phyloP scores from a whole-genome alignment of 2,888 invertebrate species.

The Nephrotoma guestfalica region DNA sequence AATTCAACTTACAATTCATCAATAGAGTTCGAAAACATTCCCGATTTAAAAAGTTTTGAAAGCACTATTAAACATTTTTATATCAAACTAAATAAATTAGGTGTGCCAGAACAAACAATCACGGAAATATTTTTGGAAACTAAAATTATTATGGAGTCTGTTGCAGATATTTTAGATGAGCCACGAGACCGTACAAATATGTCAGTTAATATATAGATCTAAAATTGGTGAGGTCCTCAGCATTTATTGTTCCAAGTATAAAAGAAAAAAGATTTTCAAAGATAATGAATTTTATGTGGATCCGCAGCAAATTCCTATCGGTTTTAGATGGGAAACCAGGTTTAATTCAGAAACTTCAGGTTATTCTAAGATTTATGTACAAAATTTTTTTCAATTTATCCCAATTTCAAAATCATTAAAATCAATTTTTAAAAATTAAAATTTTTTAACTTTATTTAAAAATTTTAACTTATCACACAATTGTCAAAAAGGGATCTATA shows the following conservation, averaged over 20 bases:
- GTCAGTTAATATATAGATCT: not conserved
- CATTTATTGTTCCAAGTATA: not conserved
- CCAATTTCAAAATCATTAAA: not conserved
- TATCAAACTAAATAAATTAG: not conserved
- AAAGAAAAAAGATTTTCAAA: not conserved
- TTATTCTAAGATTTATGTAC: not conserved
- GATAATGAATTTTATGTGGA: not conserved
- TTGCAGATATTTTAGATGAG: not conserved
- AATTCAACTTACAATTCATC: no score
- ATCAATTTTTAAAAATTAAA: not conserved
- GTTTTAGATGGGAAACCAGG: not conserved
- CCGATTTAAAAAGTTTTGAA: not conserved
- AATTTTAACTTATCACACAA: not conserved
- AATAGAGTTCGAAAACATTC: no score
- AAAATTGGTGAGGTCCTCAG: not conserved
- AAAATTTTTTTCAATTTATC: not conserved
- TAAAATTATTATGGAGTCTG: not conserved
- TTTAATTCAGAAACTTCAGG: not conserved
- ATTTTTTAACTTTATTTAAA: not conserved
- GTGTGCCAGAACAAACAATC: not conserved
- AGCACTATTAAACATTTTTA: not conserved
- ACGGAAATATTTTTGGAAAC: not conserved
- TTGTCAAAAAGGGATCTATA: not conserved
- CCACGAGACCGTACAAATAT: not conserved
- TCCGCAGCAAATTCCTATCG: not conserved